These are phyloP conservation scores for Acrocera orbiculus DNA, from an alignment of 2,888 invertebrate species.

Conservation along the genomic window DNA sequence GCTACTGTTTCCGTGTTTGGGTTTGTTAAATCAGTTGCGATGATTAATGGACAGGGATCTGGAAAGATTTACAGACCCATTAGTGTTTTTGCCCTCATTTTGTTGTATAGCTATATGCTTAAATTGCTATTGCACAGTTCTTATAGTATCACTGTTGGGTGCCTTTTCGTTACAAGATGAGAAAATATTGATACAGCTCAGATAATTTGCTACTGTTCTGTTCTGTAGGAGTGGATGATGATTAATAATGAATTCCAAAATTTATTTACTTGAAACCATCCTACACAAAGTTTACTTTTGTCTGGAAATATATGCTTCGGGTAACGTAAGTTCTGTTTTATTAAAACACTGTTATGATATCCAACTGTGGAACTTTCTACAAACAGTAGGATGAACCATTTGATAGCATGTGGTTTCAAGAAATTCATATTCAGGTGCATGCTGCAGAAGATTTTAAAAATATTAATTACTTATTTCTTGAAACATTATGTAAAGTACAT, in stretches of 20 bases:
- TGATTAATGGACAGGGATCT: constrained; percentile 7
- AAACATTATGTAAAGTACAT: too few relatives aligned
- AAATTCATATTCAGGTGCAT: too few relatives aligned
- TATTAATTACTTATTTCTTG: too few relatives aligned
- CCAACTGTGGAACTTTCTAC: too few relatives aligned
- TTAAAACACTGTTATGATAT: too few relatives aligned
- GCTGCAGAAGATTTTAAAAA: too few relatives aligned
- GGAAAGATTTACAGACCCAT: constrained; percentile 8
- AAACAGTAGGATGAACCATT: too few relatives aligned
- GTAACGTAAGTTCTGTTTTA: too few relatives aligned
- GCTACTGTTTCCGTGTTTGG: constrained; percentile 7
- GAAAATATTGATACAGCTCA: background rate
- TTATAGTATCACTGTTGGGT: background rate
- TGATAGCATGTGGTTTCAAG: too few relatives aligned
- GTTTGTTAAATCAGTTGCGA: constrained; percentile 8
- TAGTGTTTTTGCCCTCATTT: constrained; percentile 2
- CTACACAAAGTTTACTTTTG: constrained; percentile 3
- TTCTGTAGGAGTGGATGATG: background rate
- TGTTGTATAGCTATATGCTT: background rate
- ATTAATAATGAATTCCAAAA: constrained; percentile 5
- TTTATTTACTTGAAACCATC: constrained; percentile 2
- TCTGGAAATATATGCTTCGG: too few relatives aligned
- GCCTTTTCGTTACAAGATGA: background rate
- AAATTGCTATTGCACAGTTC: background rate
- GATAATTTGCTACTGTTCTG: constrained; percentile 4